phyloP scores from a whole-genome alignment of 92 coral and sea anemone genomes.

The Phenganax subtilis region DNA sequence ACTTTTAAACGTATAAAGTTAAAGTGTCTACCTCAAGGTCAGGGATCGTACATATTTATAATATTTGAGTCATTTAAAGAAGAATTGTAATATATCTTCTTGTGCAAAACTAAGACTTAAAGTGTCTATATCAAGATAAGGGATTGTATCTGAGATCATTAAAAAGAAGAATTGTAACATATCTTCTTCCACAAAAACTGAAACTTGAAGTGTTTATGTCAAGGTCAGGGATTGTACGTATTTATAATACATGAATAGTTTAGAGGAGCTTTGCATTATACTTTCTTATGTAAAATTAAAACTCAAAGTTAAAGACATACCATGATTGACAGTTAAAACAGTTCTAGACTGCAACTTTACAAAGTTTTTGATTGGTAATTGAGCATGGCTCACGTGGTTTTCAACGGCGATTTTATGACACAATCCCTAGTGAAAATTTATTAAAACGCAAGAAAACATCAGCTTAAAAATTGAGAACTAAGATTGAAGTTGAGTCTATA shows the following conservation, averaged over 20 bases:
- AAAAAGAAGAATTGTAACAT: too few relatives aligned
- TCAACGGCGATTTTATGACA: conserved; percentile 68
- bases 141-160: too few relatives aligned
- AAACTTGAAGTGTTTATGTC: too few relatives aligned
- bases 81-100: background rate
- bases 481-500: background rate
- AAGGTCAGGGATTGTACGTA: too few relatives aligned
- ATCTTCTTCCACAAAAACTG: too few relatives aligned
- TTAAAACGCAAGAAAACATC: background rate
- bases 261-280: background rate
- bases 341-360: conserved; percentile 69
- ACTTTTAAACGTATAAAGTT: background rate
- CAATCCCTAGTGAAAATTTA: conserved; percentile 46
- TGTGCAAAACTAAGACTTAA: too few relatives aligned
- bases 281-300: background rate
- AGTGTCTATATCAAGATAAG: too few relatives aligned
- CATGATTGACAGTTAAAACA: conserved; percentile 82
- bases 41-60: background rate
- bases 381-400: conserved; percentile 73
- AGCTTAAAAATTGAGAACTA: too few relatives aligned
- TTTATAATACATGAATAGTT: too few relatives aligned
- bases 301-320: background rate
- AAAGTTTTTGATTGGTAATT: conserved; percentile 75
- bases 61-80: background rate
- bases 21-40: background rate